Conservation (phyloP, 2,113 vertebrate genomes). For the Leptocoma aspasia region DNA sequence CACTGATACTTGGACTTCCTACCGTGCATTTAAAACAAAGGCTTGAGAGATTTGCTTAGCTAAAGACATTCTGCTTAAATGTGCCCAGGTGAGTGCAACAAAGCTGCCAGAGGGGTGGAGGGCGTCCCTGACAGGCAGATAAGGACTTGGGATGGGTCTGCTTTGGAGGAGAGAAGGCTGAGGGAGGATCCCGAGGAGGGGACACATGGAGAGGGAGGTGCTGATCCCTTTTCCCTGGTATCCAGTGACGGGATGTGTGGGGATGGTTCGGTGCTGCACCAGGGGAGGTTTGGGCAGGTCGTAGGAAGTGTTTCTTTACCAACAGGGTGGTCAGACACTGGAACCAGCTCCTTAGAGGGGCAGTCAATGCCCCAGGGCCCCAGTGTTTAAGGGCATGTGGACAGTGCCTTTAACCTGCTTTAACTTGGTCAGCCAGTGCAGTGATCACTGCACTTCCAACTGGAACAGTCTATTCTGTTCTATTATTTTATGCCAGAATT, state of each 20-base stretch:
- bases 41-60: neutral
- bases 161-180: neutral
- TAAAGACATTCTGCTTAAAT: neutral
- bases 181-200: too few species aligned
- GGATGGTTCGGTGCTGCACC: neutral
- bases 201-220: neutral
- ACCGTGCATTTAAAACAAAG: neutral
- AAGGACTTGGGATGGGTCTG: neutral
- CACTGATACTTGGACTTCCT: neutral
- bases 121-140: neutral
- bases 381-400: too few species aligned
- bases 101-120: neutral
- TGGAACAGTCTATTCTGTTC: neutral
- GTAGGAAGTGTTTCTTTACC: neutral
- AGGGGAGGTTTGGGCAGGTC: neutral
- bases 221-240: neutral
- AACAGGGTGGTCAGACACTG: neutral
- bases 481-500: neutral
- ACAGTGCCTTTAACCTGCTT: neutral
- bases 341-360: neutral
- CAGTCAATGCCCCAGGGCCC: accelerated
- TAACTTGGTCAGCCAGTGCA: neutral
- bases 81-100: neutral
- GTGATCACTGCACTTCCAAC: neutral
- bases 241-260: neutral